These are phyloP conservation scores for Liposcelis brunnea DNA, from an alignment of 2,888 invertebrate genomes.

Conservation along the genomic window DNA sequence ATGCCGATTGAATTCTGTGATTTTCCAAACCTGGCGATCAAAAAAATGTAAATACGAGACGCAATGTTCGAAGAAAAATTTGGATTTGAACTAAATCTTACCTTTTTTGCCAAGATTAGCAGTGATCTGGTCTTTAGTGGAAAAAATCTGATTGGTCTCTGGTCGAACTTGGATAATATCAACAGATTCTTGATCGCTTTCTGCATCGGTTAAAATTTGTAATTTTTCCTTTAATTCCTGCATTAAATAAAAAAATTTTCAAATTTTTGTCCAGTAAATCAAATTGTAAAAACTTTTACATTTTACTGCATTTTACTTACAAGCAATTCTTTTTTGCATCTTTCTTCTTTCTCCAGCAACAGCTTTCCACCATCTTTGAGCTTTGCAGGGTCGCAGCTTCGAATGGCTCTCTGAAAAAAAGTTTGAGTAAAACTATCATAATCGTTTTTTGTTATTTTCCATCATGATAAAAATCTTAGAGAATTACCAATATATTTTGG, in stretches of 20 bases:
- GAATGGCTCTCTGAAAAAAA: background rate
- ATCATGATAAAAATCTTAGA: no score
- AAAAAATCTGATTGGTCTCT: background rate
- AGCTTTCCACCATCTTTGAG: constrained; percentile 7
- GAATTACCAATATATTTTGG: no score
- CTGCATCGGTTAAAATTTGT: background rate
- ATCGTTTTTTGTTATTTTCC: no score
- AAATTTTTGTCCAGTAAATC: background rate
- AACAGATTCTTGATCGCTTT: background rate
- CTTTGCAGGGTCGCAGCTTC: background rate
- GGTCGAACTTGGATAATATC: background rate
- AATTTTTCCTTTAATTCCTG: background rate
- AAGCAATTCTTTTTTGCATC: background rate
- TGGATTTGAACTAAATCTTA: background rate
- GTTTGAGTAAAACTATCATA: background rate
- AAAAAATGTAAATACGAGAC: no score
- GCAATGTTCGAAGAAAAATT: constrained; percentile 4
- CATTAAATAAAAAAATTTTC: background rate
- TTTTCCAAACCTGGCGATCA: constrained; percentile 50
- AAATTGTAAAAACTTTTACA: no score
- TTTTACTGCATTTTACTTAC: no score
- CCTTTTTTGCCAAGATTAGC: constrained; percentile 2
- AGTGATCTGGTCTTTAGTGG: background rate
- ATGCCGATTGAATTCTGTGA: constrained; percentile 43
- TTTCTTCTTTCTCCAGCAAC: background rate